These are phyloP conservation scores for Disparrhopalites patrizii DNA, from an alignment of 2,888 invertebrate species.

Conservation along the genomic window DNA sequence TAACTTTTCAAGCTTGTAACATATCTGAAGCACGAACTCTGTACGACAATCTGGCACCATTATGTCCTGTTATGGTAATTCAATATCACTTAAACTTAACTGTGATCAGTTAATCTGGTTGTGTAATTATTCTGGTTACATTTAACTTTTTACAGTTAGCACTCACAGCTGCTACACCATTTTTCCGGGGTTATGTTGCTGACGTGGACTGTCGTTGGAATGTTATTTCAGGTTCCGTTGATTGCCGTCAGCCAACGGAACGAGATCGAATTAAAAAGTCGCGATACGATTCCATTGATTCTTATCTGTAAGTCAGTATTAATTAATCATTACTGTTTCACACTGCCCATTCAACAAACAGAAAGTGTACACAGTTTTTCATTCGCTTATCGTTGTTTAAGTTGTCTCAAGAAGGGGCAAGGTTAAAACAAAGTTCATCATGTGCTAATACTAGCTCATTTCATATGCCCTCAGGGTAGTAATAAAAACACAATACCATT, in stretches of 20 bases:
- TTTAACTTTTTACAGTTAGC: conserved; percentile 66
- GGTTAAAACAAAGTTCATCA: no score
- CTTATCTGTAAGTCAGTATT: conserved; percentile 76
- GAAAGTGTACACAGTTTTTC: no score
- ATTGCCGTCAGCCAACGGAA: conserved; percentile 90
- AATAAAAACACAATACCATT: no score
- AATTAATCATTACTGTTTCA: no score
- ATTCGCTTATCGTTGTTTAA: no score
- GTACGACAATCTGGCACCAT: conserved; percentile 93
- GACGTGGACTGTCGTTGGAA: conserved; percentile 99
- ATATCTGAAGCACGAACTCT: conserved; percentile 91
- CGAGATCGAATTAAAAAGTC: conserved; percentile 74
- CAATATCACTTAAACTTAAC: no score
- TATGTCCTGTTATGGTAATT: conserved; percentile 93
- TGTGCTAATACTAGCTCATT: no score
- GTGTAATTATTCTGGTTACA: not conserved
- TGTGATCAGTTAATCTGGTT: not conserved
- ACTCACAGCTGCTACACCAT: conserved; percentile 91
- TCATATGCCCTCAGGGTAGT: no score
- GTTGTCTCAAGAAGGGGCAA: no score
- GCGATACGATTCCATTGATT: conserved; percentile 95
- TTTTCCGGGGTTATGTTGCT: conserved; percentile 87
- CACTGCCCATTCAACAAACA: no score
- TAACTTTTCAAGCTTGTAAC: conserved; percentile 95
- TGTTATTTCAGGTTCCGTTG: conserved; percentile 91